These are phyloP conservation scores for Dioctria linearis DNA, from an alignment of 2,888 invertebrate genomes.

Conservation along the genomic window DNA sequence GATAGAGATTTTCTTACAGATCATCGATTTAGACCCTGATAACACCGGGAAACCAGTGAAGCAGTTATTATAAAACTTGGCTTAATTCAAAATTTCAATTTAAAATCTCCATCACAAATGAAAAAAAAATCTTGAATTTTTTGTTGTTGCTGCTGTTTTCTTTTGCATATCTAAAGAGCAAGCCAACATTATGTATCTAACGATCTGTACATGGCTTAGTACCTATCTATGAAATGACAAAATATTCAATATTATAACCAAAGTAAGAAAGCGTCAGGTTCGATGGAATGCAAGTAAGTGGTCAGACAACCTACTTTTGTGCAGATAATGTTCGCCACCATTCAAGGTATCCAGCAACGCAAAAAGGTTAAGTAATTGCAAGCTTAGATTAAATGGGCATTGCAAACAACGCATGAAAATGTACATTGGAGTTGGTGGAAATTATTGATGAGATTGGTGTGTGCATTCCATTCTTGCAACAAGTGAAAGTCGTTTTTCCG, in stretches of 20 bases:
- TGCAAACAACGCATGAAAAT: slow-evolving; percentile 16
- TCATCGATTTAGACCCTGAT: neutral
- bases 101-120: no score
- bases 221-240: no score
- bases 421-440: neutral
- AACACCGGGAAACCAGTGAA: neutral
- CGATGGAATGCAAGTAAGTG: slow-evolving; percentile 11
- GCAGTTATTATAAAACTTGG: neutral
- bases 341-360: neutral
- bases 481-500: slow-evolving; percentile 13
- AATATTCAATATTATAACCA: no score
- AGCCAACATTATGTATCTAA: no score
- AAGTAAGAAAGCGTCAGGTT: slow-evolving; percentile 6
- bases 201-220: no score
- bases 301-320: neutral
- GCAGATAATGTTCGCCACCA: slow-evolving; percentile 1
- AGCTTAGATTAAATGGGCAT: neutral
- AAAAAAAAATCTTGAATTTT: no score
- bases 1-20: neutral
- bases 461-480: neutral
- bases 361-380: slow-evolving; percentile 29
- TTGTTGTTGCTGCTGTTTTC: no score
- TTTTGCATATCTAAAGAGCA: no score
- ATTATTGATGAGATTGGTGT: slow-evolving; percentile 33
- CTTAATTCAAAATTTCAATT: no score